Conservation (phyloP, 1,140 invertebrate genomes). For the Platorchestia sp. region DNA sequence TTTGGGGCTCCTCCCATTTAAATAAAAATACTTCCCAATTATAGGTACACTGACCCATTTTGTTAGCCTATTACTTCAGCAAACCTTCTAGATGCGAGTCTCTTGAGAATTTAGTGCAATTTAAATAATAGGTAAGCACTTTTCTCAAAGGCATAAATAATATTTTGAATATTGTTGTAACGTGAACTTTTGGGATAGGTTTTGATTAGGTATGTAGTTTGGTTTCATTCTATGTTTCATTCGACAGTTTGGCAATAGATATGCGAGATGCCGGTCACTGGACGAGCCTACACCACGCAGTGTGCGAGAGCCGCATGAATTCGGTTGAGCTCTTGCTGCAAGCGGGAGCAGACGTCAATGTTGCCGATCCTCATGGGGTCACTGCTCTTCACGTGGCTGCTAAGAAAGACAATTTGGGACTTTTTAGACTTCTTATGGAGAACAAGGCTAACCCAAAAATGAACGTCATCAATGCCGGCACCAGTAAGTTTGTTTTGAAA, state of each 20-base stretch:
- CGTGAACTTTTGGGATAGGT: too few species aligned
- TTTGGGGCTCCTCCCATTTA: too few species aligned
- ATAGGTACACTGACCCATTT: too few species aligned
- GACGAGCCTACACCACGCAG: constrained; percentile 65
- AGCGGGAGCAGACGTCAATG: constrained; percentile 65
- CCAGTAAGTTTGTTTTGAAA: constrained; percentile 7
- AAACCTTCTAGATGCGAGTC: too few species aligned
- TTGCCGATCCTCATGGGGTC: constrained; percentile 65
- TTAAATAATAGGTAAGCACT: too few species aligned
- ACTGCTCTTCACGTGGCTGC: constrained; percentile 65
- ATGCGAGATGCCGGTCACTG: constrained; percentile 65
- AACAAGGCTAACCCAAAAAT: constrained; percentile 66
- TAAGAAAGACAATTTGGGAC: constrained; percentile 58
- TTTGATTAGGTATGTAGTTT: too few species aligned
- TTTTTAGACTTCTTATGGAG: constrained; percentile 62
- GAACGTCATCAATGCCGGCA: constrained; percentile 58
- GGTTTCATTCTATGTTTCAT: too few species aligned
- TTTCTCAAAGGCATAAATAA: too few species aligned
- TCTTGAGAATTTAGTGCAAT: too few species aligned
- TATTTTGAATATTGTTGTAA: too few species aligned
- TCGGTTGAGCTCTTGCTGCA: constrained; percentile 62
- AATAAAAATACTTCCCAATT: too few species aligned
- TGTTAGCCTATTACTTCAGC: too few species aligned
- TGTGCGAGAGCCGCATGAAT: constrained; percentile 62
- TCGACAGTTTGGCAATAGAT: constrained; percentile 62